These are phyloP conservation scores for Numenius phaeopus DNA, from an alignment of 2,797 vertebrate species.

Conservation along the genomic window DNA sequence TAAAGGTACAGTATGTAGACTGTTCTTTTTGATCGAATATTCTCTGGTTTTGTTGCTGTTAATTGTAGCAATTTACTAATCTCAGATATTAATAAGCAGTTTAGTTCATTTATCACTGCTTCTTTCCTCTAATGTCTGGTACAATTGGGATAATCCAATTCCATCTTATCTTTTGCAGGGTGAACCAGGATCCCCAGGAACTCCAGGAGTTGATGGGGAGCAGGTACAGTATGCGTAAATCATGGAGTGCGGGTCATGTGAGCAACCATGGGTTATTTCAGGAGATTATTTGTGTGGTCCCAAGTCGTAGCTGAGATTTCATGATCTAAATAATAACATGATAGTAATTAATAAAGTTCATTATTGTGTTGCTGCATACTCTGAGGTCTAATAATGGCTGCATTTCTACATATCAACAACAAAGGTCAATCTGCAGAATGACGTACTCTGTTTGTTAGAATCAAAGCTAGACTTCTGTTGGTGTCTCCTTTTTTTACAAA, in stretches of 20 bases:
- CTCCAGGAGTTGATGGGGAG: constrained; percentile 92
- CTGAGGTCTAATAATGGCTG: neutral
- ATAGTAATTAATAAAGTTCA: neutral
- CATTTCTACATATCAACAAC: neutral
- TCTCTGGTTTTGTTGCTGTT: neutral
- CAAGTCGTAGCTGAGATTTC: neutral
- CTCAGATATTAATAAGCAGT: neutral
- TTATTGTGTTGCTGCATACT: neutral
- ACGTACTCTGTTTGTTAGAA: neutral
- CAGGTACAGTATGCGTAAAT: constrained; percentile 81
- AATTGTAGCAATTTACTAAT: neutral
- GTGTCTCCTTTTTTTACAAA: neutral
- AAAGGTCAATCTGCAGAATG: neutral
- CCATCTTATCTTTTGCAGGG: constrained; percentile 82
- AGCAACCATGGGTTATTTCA: neutral
- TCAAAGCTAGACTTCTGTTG: neutral
- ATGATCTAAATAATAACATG: neutral
- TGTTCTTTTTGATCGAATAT: neutral
- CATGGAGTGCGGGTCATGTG: neutral
- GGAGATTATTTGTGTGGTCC: neutral
- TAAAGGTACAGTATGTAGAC: neutral
- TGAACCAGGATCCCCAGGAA: constrained; percentile 90
- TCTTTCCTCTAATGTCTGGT: neutral
- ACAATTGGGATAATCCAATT: neutral
- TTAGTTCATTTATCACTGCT: neutral